These are phyloP conservation scores for Prenolepis imparis DNA, from an alignment of 2,888 invertebrate species.

Conservation along the genomic window DNA sequence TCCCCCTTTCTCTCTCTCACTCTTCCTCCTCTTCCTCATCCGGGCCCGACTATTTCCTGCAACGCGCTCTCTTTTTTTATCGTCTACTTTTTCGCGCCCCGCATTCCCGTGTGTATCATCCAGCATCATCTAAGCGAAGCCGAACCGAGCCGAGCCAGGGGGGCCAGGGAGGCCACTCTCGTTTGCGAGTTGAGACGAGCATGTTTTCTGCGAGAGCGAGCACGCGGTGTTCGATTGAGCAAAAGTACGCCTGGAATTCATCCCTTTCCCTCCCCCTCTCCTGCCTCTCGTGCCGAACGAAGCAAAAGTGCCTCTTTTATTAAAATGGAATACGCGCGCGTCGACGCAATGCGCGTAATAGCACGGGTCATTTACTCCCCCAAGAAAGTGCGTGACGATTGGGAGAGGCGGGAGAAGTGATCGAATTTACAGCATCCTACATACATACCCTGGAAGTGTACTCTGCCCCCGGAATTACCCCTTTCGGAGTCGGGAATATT, in stretches of 20 bases:
- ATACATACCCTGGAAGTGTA: background rate
- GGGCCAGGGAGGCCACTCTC: background rate
- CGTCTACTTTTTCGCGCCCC: constrained; percentile 48
- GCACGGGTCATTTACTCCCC: constrained; percentile 48
- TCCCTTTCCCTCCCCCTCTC: background rate
- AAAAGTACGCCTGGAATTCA: constrained; percentile 54
- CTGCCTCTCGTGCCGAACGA: background rate
- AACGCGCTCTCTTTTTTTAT: constrained; percentile 57
- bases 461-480: constrained; percentile 23
- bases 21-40: constrained; percentile 19
- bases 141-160: background rate
- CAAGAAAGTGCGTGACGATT: constrained; percentile 52
- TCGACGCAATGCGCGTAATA: constrained; percentile 42
- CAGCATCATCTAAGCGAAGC: constrained; percentile 22
- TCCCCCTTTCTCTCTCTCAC: too few relatives aligned
- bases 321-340: constrained; percentile 49
- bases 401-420: too few relatives aligned
- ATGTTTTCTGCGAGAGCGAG: constrained; percentile 36
- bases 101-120: constrained; percentile 2
- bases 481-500: constrained; percentile 41
- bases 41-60: constrained; percentile 41
- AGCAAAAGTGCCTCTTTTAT: constrained; percentile 47
- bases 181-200: constrained; percentile 40
- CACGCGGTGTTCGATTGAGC: constrained; percentile 51
- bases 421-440: constrained; percentile 41